Evolutionary conservation across 2,113 vertebrate species (phyloP).

Genomic region (Chauna torquata): DNA sequence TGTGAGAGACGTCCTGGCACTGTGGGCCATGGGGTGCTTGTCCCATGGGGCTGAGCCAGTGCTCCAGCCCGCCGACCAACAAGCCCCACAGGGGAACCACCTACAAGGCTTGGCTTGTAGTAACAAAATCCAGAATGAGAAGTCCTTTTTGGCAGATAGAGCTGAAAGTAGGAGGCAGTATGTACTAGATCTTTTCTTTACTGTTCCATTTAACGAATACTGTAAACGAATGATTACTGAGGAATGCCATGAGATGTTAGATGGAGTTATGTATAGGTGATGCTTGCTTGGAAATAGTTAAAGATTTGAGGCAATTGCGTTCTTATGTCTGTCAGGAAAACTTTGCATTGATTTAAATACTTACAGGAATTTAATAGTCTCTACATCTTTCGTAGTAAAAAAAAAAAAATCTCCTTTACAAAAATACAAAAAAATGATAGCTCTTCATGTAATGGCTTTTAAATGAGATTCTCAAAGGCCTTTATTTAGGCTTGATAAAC

Average conservation of each 20-base stretch:
- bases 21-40: too few relatives aligned
- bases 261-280: neutral
- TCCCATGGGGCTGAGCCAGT: too few relatives aligned
- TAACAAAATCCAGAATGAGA: conserved; percentile 52
- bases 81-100: too few relatives aligned
- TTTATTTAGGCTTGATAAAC: neutral
- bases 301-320: neutral
- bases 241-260: neutral
- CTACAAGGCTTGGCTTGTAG: neutral
- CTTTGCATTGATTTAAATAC: neutral
- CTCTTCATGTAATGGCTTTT: neutral
- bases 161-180: neutral
- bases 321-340: neutral
- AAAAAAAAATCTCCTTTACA: neutral
- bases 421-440: neutral
- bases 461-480: neutral
- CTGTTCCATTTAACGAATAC: neutral
- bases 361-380: neutral
- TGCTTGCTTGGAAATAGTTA: neutral
- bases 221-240: neutral
- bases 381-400: neutral
- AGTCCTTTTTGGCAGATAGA: neutral
- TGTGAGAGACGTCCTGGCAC: too few relatives aligned
- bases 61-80: too few relatives aligned
- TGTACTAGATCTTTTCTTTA: conserved; percentile 30